phyloP scores from a whole-genome alignment of 2,888 invertebrate species.

The Drosophila nigritarsus region DNA sequence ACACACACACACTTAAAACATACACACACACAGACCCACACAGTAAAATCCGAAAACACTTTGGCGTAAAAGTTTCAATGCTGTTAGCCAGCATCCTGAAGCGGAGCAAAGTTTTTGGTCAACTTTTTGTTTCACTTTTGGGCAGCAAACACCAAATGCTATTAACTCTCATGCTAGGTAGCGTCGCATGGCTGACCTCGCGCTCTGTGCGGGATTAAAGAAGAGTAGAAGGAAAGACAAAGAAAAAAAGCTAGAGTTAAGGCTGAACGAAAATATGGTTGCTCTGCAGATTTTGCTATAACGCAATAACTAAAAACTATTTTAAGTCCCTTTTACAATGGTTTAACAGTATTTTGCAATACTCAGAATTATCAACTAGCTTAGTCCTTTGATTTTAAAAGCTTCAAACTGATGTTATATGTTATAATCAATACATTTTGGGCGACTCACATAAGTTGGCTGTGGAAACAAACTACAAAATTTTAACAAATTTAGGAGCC shows the following conservation, averaged over 20 bases:
- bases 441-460: not conserved
- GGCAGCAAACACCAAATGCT: slow-evolving; percentile 38
- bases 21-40: slow-evolving; percentile 26
- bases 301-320: not conserved
- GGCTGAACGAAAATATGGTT: not conserved
- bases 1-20: slow-evolving; percentile 23
- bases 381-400: not conserved
- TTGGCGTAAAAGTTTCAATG: slow-evolving; percentile 8
- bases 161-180: slow-evolving; percentile 45
- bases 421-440: not conserved
- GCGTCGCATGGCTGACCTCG: slow-evolving; percentile 22
- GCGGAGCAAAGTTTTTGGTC: slow-evolving; percentile 31
- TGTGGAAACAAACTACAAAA: not conserved
- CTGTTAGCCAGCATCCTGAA: slow-evolving; percentile 8
- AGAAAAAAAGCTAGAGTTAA: not conserved
- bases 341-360: not conserved
- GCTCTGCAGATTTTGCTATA: not conserved
- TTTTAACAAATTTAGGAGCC: not conserved
- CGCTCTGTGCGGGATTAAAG: slow-evolving; percentile 47
- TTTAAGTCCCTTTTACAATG: not conserved
- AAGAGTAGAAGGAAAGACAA: slow-evolving; percentile 14
- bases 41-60: slow-evolving; percentile 30
- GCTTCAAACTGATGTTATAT: not conserved
- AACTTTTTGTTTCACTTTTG: slow-evolving; percentile 34
- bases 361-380: not conserved